Conservation (phyloP, 2,888 invertebrate genomes). For the Macroteleia sp. region DNA sequence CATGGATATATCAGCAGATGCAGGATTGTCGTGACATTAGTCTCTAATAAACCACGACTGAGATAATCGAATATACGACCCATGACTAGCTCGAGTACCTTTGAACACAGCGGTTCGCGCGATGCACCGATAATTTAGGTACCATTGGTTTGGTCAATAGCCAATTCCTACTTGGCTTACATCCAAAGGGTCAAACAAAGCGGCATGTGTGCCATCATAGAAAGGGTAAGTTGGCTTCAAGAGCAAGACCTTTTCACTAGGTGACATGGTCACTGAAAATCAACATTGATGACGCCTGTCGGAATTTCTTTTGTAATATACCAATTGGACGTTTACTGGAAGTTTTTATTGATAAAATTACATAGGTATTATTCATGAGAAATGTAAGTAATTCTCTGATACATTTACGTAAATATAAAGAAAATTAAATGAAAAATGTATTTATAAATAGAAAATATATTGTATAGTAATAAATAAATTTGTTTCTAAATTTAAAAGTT, state of each 20-base stretch:
- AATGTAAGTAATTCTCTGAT: too few relatives aligned
- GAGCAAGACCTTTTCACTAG: conserved; percentile 47
- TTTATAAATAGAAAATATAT: too few relatives aligned
- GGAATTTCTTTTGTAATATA: too few relatives aligned
- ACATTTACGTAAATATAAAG: too few relatives aligned
- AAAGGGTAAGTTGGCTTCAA: conserved; percentile 62
- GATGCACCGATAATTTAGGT: conserved; percentile 79
- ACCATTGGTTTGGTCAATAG: conserved; percentile 82
- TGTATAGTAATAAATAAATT: too few relatives aligned
- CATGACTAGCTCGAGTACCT: conserved; percentile 76
- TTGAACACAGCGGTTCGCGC: conserved; percentile 63
- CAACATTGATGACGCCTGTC: too few relatives aligned
- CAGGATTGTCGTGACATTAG: conserved; percentile 72
- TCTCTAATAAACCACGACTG: conserved; percentile 79
- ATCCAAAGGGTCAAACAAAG: conserved; percentile 79
- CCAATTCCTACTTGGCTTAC: conserved; percentile 82
- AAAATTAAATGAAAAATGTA: too few relatives aligned
- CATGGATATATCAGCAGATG: conserved; percentile 55
- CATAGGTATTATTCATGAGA: too few relatives aligned
- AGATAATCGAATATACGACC: conserved; percentile 82
- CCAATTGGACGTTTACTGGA: too few relatives aligned
- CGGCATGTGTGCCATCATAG: conserved; percentile 65
- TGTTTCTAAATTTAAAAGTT: too few relatives aligned
- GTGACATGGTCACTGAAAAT: conserved; percentile 43
- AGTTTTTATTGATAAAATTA: too few relatives aligned